Base-by-base conservation (phyloP, 2,888 invertebrate species). In the Lordiphosa andalusiaca region DNA sequence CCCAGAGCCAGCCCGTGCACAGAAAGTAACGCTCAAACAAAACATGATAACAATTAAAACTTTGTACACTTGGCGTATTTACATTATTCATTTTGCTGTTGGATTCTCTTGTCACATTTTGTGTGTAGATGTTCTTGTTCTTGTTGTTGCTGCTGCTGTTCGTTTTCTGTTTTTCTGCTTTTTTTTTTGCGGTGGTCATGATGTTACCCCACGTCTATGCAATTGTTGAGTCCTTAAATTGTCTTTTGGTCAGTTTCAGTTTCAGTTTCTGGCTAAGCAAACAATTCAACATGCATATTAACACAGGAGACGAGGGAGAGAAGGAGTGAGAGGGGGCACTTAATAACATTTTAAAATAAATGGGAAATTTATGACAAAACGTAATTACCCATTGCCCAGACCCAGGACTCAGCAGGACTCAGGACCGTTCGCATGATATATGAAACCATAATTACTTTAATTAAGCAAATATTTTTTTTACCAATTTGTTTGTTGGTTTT, bases 1-100 rank as follows among this genome's bases (percentile, higher is more conserved):
- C 16, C 16, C 16, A 16, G 16, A 16, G 16, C 16, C 16, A 16
- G 16, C 25, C 36, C 36, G 37, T 39, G 13, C 38, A 41, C 48
- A 41, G 36, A 33, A 37, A 53, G 46, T 42, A 67, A 38, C 53
- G 65, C 62, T 67, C 67, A 84, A 74, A 76, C 83, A 77, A 77
- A 77, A 77, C 84, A 85, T 80, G 84, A 85, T 85, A 80, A 80
- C 78, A 80, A 80, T 80, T 80, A 80, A 80, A 80, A 80, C 81
- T 80, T 80, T 85, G 78, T 73, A 80, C 78, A 80, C 84, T 80
- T 80, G 85, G 76, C 82, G 85, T 83, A 78, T 84, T 82, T 84
- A 82, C 76, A 76, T 76, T 76, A 76, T 77, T 77, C 85, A 84
- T 77, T 84, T 78, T 67, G 72, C 48, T 74, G 81, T 75, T 84